These are phyloP conservation scores for Characodon lateralis DNA, from an alignment of 2,797 vertebrate species.

Conservation along the genomic window DNA sequence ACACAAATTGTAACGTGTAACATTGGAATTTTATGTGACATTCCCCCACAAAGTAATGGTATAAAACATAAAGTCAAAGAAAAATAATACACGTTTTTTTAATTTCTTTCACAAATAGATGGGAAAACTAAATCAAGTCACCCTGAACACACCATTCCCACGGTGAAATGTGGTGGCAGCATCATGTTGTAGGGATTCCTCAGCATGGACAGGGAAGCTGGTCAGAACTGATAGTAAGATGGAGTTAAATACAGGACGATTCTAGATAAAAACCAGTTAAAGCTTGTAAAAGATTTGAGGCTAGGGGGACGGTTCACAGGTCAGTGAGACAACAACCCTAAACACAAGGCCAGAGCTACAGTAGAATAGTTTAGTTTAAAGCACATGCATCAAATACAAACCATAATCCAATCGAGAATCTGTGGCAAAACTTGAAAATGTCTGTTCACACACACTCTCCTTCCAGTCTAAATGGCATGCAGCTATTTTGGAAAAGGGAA, in stretches of 20 bases:
- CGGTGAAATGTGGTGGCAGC: neutral
- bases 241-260: too few relatives aligned
- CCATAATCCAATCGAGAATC: neutral
- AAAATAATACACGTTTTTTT: neutral
- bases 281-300: too few relatives aligned
- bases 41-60: neutral
- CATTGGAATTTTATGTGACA: neutral
- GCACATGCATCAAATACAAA: neutral
- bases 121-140: neutral
- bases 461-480: neutral
- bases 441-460: neutral
- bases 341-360: too few relatives aligned
- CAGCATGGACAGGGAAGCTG: too few relatives aligned
- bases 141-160: neutral
- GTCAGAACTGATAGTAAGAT: too few relatives aligned
- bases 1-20: neutral
- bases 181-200: too few relatives aligned
- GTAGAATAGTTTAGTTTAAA: neutral
- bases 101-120: neutral
- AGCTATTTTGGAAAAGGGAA: neutral
- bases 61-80: neutral
- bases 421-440: neutral
- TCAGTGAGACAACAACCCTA: too few relatives aligned
- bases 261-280: too few relatives aligned
- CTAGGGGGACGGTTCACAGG: too few relatives aligned